Percentiles rank a stretch among this genome's conserved stretches.
These are phyloP conservation scores for Aphaenogaster ashmeadi DNA, from an alignment of 1,140 invertebrate species.

Conservation along the genomic window DNA sequence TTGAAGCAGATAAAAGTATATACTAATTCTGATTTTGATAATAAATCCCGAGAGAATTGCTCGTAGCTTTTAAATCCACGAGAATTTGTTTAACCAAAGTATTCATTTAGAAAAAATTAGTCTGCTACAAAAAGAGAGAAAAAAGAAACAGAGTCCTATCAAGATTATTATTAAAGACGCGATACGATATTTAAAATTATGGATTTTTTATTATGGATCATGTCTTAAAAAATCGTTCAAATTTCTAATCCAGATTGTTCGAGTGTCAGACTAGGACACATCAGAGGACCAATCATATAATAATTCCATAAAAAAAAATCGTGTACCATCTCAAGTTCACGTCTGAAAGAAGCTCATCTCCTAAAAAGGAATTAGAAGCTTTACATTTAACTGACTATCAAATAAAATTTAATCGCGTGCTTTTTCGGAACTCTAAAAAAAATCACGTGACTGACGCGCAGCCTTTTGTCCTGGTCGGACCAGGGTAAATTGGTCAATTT, in stretches of 20 bases:
- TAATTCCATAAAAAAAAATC: background rate
- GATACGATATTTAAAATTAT: background rate
- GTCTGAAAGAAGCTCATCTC: background rate
- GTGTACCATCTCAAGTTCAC: background rate
- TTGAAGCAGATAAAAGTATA: background rate
- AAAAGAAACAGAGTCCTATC: background rate
- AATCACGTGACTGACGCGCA: background rate
- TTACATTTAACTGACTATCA: background rate
- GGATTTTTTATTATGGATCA: no score
- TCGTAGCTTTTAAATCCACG: background rate
- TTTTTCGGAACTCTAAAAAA: background rate
- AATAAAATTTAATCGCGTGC: background rate
- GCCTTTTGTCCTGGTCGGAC: background rate
- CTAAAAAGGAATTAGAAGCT: background rate
- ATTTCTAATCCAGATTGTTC: background rate
- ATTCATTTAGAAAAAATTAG: background rate
- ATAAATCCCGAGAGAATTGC: background rate
- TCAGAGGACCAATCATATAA: background rate
- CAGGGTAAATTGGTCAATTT: conserved; percentile 26
- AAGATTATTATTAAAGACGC: background rate
- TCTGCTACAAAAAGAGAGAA: background rate
- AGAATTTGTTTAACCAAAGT: background rate
- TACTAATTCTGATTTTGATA: background rate
- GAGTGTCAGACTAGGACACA: background rate
- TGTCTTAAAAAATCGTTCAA: background rate